A percentile compares a stretch with the other conserved stretches of the same genome.
Evolutionary conservation across 2,888 invertebrate genomes (phyloP).

Genomic region (Homarus gammarus): DNA sequence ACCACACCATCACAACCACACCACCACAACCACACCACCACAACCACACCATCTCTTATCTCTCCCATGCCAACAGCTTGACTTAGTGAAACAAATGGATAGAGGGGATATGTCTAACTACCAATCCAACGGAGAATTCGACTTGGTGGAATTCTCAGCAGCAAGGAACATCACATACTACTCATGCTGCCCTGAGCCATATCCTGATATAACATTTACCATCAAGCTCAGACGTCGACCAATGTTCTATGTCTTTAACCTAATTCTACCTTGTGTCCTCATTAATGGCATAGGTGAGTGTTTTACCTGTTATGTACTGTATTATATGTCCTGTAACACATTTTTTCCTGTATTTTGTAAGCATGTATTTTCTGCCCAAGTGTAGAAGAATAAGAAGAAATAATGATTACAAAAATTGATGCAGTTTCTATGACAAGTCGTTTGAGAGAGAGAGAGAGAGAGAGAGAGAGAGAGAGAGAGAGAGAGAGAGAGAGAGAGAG

Average conservation of each 20-base stretch:
- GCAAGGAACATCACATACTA: conserved; percentile 87
- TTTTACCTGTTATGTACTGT: too few species aligned
- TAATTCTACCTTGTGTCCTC: conserved; percentile 23
- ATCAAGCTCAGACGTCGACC: conserved; percentile 88
- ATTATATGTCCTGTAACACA: too few species aligned
- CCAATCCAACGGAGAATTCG: conserved; percentile 94
- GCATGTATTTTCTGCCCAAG: too few species aligned
- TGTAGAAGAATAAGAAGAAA: neutral
- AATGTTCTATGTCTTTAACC: conserved; percentile 82
- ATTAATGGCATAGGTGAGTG: conserved; percentile 86
- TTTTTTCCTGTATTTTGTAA: too few species aligned
- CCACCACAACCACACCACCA: too few species aligned
- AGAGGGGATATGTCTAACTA: conserved; percentile 92
- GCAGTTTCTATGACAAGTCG: too few species aligned
- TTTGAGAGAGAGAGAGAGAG: too few species aligned
- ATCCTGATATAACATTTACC: conserved; percentile 90
- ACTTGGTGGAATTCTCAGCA: conserved; percentile 88
- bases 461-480: too few species aligned
- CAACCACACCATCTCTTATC: too few species aligned
- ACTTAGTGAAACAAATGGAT: conserved; percentile 86
- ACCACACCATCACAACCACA: too few species aligned
- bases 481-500: too few species aligned
- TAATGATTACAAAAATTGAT: neutral
- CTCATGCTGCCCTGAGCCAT: conserved; percentile 90
- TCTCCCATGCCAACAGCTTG: conserved; percentile 51